Evolutionary conservation across 2,888 invertebrate genomes (phyloP).

Genomic region (Trichopria drosophilae): DNA sequence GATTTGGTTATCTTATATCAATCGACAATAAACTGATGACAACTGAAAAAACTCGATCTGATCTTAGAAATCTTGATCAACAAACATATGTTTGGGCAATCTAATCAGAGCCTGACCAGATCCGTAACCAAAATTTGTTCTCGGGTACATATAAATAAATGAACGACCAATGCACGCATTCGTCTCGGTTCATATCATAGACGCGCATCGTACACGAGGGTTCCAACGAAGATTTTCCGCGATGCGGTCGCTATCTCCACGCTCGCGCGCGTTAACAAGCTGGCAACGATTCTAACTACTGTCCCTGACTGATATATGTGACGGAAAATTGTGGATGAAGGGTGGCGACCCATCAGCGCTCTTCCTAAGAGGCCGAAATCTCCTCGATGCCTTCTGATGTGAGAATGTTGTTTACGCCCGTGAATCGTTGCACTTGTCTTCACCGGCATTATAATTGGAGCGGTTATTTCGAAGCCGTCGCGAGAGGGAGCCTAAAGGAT

Average conservation of each 20-base stretch:
- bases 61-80: no score
- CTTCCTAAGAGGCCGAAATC: slow-evolving; percentile 25
- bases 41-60: no score
- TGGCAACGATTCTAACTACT: slow-evolving; percentile 57
- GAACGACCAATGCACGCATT: no score
- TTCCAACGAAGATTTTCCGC: slow-evolving; percentile 41
- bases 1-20: no score
- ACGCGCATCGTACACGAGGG: no score
- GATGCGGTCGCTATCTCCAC: slow-evolving; percentile 28
- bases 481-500: slow-evolving; percentile 18
- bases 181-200: no score
- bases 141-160: no score
- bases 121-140: no score
- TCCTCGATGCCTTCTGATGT: slow-evolving; percentile 17
- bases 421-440: slow-evolving; percentile 49
- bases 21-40: no score
- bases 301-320: slow-evolving; percentile 56
- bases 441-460: slow-evolving; percentile 49
- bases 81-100: slow-evolving; percentile 10
- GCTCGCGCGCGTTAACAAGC: slow-evolving; percentile 54
- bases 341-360: slow-evolving; percentile 25
- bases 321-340: slow-evolving; percentile 57
- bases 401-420: slow-evolving; percentile 40
- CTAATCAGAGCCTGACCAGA: slow-evolving; percentile 11
- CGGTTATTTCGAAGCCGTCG: slow-evolving; percentile 46